Evolutionary conservation across 2,888 invertebrate species (phyloP), one percentile per base, ranked within the genome.

Genomic region (Entomobrya multifasciata): DNA sequence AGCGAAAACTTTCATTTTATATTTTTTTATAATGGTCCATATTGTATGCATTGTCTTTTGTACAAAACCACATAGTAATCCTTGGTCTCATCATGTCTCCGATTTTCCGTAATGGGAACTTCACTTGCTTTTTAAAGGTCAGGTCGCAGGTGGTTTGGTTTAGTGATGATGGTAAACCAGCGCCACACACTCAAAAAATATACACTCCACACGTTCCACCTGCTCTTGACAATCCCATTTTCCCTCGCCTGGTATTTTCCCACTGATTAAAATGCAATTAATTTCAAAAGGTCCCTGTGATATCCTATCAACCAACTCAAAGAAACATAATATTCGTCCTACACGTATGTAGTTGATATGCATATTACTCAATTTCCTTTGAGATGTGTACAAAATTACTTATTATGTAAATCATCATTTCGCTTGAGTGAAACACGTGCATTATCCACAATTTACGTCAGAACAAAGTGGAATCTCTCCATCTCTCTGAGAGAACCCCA

Each of bases 221-320:
- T 77, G 60, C 20, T 80, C 27, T 20, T 67, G 70, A 67, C 67
- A 80, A 55, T 70, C 70, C 65, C 70, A 80, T 80, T 80, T 80
- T 41, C 70, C n/a, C 20, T 22, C 10, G 17, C 55, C 74, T n/a
- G n/a, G n/a, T n/a, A n/a, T 30, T 30, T 72, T 47, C n/a, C 36
- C 11, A 55, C 74, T 79, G 79, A 80, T 80, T 70, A 80, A 80
- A 80, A 80, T 57, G 70, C 80, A 80, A 80, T 80, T 80, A 80
- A 52, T 80, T 70, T 60, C 60, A 30, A 74, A 74, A 74, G 20
- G 74, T 30, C 74, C 36, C 30, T 41, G 17, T 52, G 36, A 55
- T 36, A 55, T 15, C 13, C 4, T 6, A 8, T 36, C 36, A 36
- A 36, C 36, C 74, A 27, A 17, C 52, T 74, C 49, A 27, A n/a